phyloP scores from a whole-genome alignment of 2,797 vertebrate genomes.

The Darevskia mixta region DNA sequence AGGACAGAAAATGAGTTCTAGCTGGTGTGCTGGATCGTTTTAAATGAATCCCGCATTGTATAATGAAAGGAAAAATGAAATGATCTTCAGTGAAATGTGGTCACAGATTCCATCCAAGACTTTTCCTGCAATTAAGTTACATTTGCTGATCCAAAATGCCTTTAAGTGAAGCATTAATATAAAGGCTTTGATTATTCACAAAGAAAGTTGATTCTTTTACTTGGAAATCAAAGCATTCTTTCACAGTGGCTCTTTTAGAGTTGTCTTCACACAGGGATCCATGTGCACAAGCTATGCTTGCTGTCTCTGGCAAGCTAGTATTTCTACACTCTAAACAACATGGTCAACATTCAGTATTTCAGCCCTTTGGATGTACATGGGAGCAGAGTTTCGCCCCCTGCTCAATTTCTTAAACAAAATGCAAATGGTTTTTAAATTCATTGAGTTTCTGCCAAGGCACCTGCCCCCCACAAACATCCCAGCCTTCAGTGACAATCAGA shows the following conservation, averaged over 20 bases:
- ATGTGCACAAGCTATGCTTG: slow-evolving; percentile 65
- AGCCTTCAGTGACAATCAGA: background rate
- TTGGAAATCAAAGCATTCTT: slow-evolving; percentile 78
- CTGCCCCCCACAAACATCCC: background rate
- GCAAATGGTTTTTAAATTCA: slow-evolving; percentile 18
- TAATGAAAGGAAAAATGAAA: slow-evolving; percentile 76
- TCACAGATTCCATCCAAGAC: slow-evolving; percentile 77
- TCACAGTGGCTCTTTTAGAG: slow-evolving; percentile 79
- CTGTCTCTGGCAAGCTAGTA: slow-evolving; percentile 60
- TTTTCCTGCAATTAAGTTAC: slow-evolving; percentile 81
- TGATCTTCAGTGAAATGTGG: slow-evolving; percentile 77
- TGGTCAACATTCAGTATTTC: slow-evolving; percentile 59
- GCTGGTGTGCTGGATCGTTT: slow-evolving; percentile 64
- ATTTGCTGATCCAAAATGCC: slow-evolving; percentile 79
- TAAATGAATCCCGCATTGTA: slow-evolving; percentile 74
- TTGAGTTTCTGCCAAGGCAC: background rate
- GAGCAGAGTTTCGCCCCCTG: background rate
- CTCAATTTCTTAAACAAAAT: slow-evolving; percentile 33
- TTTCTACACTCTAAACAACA: slow-evolving; percentile 53
- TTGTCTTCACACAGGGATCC: slow-evolving; percentile 75
- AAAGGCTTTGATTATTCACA: slow-evolving; percentile 82
- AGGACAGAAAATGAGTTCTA: slow-evolving; percentile 64
- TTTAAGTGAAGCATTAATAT: slow-evolving; percentile 79
- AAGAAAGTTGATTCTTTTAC: slow-evolving; percentile 79
- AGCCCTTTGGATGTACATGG: slow-evolving; percentile 33